A percentile compares a stretch with the other conserved stretches of the same genome.
Conservation (phyloP, 2,888 invertebrate species). For the Odontocerum albicorne region DNA sequence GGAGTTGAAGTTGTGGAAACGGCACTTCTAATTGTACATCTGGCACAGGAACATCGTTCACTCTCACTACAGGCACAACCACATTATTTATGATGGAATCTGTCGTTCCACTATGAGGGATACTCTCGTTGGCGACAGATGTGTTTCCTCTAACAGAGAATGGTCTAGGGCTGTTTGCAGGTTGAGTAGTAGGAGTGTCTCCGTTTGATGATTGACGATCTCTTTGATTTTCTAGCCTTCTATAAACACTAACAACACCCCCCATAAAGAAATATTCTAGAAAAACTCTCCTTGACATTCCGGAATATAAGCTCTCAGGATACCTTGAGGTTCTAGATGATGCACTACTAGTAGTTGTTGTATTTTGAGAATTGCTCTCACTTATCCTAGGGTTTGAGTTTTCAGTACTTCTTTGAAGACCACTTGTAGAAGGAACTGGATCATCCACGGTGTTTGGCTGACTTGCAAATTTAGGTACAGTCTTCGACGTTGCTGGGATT, state of each 20-base stretch:
- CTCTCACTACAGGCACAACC: slow-evolving; percentile 60
- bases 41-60: slow-evolving; percentile 60
- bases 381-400: background rate
- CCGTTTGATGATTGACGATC: background rate
- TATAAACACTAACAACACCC: slow-evolving; percentile 12
- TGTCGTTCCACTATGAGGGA: slow-evolving; percentile 35
- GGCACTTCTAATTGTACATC: slow-evolving; percentile 39
- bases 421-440: slow-evolving; percentile 16
- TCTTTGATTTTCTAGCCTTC: slow-evolving; percentile 15
- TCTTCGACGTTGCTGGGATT: background rate
- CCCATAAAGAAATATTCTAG: slow-evolving; percentile 19
- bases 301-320: slow-evolving; percentile 14
- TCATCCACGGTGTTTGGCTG: background rate
- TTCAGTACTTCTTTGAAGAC: background rate
- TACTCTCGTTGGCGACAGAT: slow-evolving; percentile 47
- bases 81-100: slow-evolving; percentile 41
- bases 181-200: slow-evolving; percentile 2
- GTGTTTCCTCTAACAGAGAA: slow-evolving; percentile 44
- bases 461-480: background rate
- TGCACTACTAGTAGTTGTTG: too few relatives aligned
- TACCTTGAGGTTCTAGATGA: background rate
- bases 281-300: slow-evolving; percentile 22
- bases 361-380: background rate
- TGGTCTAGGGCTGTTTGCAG: slow-evolving; percentile 7
- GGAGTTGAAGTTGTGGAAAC: slow-evolving; percentile 1